Conservation (phyloP, 2,113 vertebrate genomes). For the Azemiops feae region DNA sequence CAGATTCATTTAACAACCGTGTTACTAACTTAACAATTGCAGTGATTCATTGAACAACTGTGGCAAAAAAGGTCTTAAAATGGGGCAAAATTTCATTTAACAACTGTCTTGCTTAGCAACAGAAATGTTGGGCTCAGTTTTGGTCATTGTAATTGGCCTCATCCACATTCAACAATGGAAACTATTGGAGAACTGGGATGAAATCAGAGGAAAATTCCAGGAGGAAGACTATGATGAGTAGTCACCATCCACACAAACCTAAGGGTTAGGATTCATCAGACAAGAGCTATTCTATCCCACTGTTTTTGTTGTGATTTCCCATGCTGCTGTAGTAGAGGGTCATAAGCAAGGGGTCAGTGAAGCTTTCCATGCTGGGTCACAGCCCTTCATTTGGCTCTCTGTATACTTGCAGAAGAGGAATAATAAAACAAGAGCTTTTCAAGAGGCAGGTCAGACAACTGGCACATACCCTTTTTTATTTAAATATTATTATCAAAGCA, state of each 20-base stretch:
- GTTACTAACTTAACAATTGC: background rate
- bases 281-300: background rate
- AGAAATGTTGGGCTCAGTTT: background rate
- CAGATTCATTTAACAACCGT: background rate
- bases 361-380: background rate
- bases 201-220: background rate
- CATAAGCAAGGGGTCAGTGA: background rate
- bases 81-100: background rate
- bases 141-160: background rate
- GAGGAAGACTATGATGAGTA: background rate
- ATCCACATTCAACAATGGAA: background rate
- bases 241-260: background rate
- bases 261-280: background rate
- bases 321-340: too few species aligned
- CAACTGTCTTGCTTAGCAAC: background rate
- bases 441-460: background rate
- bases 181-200: background rate
- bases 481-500: conserved; percentile 18
- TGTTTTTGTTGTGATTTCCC: background rate
- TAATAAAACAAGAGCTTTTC: background rate
- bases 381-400: background rate
- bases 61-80: background rate
- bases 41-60: background rate
- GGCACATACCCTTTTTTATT: conserved; percentile 5
- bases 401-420: background rate